phyloP scores from a whole-genome alignment of 2,888 invertebrate species.

The Vanessa cardui region DNA sequence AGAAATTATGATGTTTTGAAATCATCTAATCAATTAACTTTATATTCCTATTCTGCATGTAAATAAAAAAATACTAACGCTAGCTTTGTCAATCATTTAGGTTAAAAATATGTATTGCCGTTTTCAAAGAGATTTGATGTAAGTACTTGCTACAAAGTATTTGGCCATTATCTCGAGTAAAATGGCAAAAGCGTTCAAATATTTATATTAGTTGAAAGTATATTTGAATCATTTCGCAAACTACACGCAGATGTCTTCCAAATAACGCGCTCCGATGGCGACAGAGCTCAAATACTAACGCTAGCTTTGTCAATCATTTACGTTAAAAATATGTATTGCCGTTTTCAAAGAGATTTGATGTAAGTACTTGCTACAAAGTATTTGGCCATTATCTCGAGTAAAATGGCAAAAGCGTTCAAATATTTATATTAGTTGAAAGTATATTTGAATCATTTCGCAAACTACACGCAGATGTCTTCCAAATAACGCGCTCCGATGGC shows the following conservation, averaged over 20 bases:
- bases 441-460: background rate
- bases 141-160: background rate
- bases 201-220: background rate
- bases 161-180: background rate
- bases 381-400: background rate
- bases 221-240: background rate
- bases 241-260: background rate
- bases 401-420: background rate
- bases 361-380: background rate
- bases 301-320: no score
- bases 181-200: background rate
- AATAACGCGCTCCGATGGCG: conserved; percentile 6
- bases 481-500: conserved; percentile 7
- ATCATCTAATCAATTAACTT: no score
- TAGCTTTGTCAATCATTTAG: no score
- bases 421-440: background rate
- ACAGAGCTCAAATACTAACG: conserved; percentile 13
- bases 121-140: no score
- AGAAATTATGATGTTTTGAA: no score
- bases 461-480: background rate
- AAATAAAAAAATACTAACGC: no score
- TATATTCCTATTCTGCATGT: no score
- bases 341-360: no score
- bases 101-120: no score
- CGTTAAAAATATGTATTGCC: no score